Base-by-base conservation (phyloP, 92 coral and sea anemone species). In the Epizoanthus rinbou region DNA sequence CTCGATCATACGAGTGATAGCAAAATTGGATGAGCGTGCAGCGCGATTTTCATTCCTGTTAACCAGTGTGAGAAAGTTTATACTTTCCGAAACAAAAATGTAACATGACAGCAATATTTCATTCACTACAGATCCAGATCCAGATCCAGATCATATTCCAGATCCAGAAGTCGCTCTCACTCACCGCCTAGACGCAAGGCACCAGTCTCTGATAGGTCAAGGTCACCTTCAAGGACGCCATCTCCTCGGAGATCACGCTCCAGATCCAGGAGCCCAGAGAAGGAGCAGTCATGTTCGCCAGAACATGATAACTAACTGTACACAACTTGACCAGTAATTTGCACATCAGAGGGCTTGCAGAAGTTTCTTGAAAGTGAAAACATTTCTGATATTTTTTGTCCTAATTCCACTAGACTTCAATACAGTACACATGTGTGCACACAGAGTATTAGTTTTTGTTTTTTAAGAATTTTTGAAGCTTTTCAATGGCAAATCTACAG, bases 121-220 rank as follows among this genome's bases (percentile, higher is more conserved):
- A 60, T 50, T 21, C 8, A 54, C 21, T 50, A 21, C 73, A 74
- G 80, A 39, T 69, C 76, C 17, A 37, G 43, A 39, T 69, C 76
- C 17, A 37, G 43, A 35, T 75, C 45, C 43, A 93, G 94, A 68
- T 91, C 96, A 14, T 89, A 79, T 17, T 93, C 97, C 39, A 84
- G 90, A 69, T 93, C 97, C 52, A 86, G 85, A 5, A 78, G 84
- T 18, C 85, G 84, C n/a, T 87, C 91, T 41, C 85, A 2, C 8
- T 62, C 82, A 5, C 82, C 82, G 24, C 57, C 57, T n/a, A 78
- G 64, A 16, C 57, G 19, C 72, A 67, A 78, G 41, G 66, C 70
- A 39, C 70, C 69, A 60, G 54, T 37, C 41, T 78, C 71, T 21
- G 82, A 78, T 1, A 62, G 15, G 43, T 78, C 82, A 37, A 78